Conservation (phyloP, 2,113 vertebrate species). For the Symphodus melops region DNA sequence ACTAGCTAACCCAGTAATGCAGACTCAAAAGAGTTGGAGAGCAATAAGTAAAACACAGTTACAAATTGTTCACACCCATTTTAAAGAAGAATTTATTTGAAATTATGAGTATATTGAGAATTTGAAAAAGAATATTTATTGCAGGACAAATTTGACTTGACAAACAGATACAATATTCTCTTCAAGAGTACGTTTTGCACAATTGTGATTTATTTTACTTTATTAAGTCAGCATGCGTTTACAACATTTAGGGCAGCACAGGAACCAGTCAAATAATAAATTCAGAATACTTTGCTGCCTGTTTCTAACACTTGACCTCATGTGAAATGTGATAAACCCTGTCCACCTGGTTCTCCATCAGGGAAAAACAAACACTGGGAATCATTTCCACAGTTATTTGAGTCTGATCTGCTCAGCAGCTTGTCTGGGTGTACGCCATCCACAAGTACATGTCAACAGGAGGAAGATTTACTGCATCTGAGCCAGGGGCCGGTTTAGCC, state of each 20-base stretch:
- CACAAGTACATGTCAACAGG: constrained; percentile 70
- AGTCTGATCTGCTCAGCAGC: constrained; percentile 70
- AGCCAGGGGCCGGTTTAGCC: constrained; percentile 55
- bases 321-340: constrained; percentile 47
- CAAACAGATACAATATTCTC: not conserved
- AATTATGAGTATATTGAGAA: no score
- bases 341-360: constrained; percentile 48
- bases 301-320: constrained; percentile 51
- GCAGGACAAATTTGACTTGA: constrained; percentile 1
- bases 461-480: constrained; percentile 74
- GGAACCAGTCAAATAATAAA: constrained; percentile 20
- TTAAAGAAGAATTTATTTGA: no score
- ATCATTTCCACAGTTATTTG: constrained; percentile 71
- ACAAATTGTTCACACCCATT: not conserved
- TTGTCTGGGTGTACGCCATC: constrained; percentile 67
- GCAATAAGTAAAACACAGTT: not conserved
- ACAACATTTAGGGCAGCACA: not conserved
- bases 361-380: constrained; percentile 64
- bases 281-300: constrained; percentile 19
- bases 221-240: not conserved
- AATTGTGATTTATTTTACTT: not conserved
- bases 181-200: not conserved
- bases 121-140: not conserved
- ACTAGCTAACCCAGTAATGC: not conserved
- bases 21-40: not conserved